Percentiles rank a stretch among this genome's conserved stretches.
phyloP scores from a whole-genome alignment of 2,888 invertebrate species.

The Pyrrhosoma nymphula region DNA sequence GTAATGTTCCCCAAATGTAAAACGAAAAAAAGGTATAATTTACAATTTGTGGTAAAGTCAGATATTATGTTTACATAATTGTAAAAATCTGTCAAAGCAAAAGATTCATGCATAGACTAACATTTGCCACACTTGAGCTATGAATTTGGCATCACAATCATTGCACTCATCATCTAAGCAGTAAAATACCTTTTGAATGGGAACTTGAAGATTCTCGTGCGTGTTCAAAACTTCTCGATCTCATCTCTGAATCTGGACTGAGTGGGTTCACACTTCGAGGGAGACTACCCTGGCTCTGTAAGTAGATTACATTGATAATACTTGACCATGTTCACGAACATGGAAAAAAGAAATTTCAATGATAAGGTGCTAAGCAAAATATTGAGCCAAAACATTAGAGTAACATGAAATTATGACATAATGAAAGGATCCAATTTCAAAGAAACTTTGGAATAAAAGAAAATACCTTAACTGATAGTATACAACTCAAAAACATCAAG shows the following conservation, averaged over 20 bases:
- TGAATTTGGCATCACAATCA: not conserved
- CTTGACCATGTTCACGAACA: not conserved
- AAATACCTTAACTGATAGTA: too few species aligned
- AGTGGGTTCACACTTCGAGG: constrained; percentile 55
- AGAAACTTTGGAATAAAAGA: too few species aligned
- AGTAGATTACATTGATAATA: not conserved
- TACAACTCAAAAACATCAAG: too few species aligned
- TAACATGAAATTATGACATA: too few species aligned
- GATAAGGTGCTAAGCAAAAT: too few species aligned
- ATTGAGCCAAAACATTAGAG: too few species aligned
- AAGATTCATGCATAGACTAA: not conserved
- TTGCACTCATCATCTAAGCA: not conserved
- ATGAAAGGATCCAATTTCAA: too few species aligned
- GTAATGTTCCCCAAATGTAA: too few species aligned
- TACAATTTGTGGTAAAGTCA: too few species aligned
- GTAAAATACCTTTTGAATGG: constrained; percentile 51
- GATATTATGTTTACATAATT: too few species aligned
- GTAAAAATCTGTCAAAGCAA: not conserved
- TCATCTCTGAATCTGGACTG: constrained; percentile 79
- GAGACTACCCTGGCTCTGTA: constrained; percentile 43
- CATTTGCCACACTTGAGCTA: not conserved
- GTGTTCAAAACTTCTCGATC: constrained; percentile 85
- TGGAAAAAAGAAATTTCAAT: not conserved
- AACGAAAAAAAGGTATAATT: too few species aligned
- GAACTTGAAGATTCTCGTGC: constrained; percentile 77